Evolutionary conservation across 1,140 invertebrate genomes (phyloP), one percentile per base, ranked within the genome.

Genomic region (Drosophila parvula): DNA sequence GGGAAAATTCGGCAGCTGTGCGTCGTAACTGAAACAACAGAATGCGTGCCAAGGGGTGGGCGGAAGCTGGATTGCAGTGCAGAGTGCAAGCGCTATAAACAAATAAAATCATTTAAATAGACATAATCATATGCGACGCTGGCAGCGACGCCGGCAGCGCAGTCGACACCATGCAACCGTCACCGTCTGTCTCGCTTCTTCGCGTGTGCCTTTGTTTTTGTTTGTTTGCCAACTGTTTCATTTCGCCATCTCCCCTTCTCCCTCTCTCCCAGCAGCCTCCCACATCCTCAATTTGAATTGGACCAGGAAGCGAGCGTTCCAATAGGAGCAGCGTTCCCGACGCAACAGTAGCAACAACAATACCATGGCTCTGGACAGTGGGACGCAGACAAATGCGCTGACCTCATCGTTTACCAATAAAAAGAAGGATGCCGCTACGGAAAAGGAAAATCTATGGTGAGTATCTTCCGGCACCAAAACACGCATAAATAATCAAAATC

Each of bases 391-490:
- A 44, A 90, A 90, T 85, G 89, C 90, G 81, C 90, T 91, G 86
- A 91, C 90, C 90, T 91, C 90, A 91, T 91, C 90, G 64, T 91
- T 91, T 48, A 91, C 90, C 18, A 74, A 68, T 14, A 85, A 86
- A 18, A 91, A 91, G 76, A 91, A 91, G 83, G 90, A 90, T 89
- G 77, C 83, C 63, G 77, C 78, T 12, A 68, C 77, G 58, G 90
- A 91, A 51, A 91, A 91, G 81, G 90, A 91, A 70, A 91, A 91
- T 48, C 71, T 91, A 67, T 91, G 90, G 90, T 91, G 51, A 91
- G 90, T 91, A 18, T 59, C 0, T 8, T 16, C 18, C 27, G 27
- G 27, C 27, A 22, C 22, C 2, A 3, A 30, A 30, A 27, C 41
- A 44, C 32, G n/a, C 38, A 38, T 9, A 30, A 44, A 38, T 22